These are phyloP conservation scores for Pelusios castaneus DNA, from an alignment of 2,113 vertebrate species.

Conservation along the genomic window DNA sequence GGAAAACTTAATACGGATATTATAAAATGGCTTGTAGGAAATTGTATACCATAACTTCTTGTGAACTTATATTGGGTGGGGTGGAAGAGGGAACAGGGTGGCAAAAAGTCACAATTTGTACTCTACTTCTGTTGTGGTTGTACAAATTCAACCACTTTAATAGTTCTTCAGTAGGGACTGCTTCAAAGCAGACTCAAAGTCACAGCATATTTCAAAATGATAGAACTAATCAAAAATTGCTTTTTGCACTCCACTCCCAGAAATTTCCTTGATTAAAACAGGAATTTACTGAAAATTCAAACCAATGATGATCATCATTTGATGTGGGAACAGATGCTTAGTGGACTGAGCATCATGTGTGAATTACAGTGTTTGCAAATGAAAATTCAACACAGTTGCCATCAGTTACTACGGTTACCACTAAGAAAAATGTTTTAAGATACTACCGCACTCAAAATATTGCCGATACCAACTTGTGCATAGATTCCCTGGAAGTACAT, in stretches of 20 bases:
- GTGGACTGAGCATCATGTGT: constrained; percentile 37
- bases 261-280: constrained; percentile 54
- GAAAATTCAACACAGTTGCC: constrained; percentile 4
- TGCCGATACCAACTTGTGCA: not conserved
- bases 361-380: not conserved
- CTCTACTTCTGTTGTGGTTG: constrained; percentile 54
- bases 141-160: constrained; percentile 62
- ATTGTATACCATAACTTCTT: not conserved
- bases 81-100: not conserved
- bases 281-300: constrained; percentile 55
- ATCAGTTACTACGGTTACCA: constrained; percentile 29
- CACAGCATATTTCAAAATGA: constrained; percentile 60
- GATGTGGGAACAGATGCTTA: constrained; percentile 42
- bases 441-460: not conserved
- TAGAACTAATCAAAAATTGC: constrained; percentile 60
- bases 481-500: not conserved
- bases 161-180: constrained; percentile 46
- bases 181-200: constrained; percentile 59
- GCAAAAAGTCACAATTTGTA: constrained; percentile 64
- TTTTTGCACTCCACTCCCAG: constrained; percentile 55
- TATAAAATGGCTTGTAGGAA: not conserved
- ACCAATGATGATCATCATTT: constrained; percentile 40
- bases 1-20: constrained; percentile 10
- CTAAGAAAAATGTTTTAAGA: constrained; percentile 48
- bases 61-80: not conserved